Evolutionary conservation across 2,797 vertebrate species (phyloP).

Genomic region (Tangara arthus): DNA sequence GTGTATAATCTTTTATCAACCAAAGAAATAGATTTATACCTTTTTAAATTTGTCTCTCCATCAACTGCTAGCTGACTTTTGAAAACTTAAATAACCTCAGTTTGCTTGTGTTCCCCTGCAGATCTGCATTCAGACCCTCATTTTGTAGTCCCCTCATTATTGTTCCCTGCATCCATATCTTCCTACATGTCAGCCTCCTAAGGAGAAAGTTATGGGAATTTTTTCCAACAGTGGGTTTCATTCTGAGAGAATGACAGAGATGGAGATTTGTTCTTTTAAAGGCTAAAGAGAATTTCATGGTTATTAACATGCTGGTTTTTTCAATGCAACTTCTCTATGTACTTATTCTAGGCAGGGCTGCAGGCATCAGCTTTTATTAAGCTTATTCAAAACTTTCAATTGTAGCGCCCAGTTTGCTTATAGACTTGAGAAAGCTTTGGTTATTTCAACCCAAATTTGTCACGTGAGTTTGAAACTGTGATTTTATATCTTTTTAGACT

Average conservation of each 20-base stretch:
- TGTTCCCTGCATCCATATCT: background rate
- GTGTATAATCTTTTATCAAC: background rate
- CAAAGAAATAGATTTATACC: background rate
- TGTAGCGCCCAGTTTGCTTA: background rate
- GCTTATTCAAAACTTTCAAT: constrained; percentile 6
- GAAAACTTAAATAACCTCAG: background rate
- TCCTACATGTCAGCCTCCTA: background rate
- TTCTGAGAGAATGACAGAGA: no score
- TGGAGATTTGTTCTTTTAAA: constrained; percentile 1
- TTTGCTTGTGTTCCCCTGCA: background rate
- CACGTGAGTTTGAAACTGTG: background rate
- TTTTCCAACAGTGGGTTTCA: background rate
- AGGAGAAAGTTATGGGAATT: background rate
- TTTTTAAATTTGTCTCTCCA: background rate
- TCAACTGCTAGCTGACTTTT: background rate
- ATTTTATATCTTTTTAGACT: background rate
- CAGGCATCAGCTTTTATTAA: constrained; percentile 32
- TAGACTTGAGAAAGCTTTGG: constrained; percentile 14
- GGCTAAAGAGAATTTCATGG: constrained; percentile 34
- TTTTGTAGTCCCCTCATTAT: background rate
- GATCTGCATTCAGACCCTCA: background rate
- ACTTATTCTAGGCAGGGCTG: constrained; percentile 3
- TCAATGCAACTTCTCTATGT: background rate
- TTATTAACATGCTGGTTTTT: constrained; percentile 22
- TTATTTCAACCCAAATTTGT: constrained; percentile 6